Percentiles rank a stretch among this genome's conserved stretches.
These are phyloP conservation scores for Steinernema khuongi DNA, from an alignment of 1,140 invertebrate genomes.

Conservation along the genomic window DNA sequence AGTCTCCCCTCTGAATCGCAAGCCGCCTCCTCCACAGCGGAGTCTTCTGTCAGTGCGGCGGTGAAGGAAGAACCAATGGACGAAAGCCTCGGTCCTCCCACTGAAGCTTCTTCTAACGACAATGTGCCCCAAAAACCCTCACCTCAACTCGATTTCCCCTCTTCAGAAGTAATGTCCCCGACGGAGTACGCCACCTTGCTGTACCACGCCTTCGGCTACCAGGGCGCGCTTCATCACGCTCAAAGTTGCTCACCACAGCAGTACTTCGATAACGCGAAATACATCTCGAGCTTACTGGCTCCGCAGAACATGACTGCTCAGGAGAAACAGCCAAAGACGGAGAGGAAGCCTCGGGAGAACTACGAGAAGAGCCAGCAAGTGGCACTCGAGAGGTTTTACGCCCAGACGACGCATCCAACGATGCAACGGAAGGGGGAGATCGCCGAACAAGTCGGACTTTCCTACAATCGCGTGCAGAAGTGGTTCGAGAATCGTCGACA, in stretches of 20 bases:
- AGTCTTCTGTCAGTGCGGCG: background rate
- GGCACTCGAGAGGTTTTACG: background rate
- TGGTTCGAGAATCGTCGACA: slow-evolving; percentile 5
- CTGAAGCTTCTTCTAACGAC: background rate
- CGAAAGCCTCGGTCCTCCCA: background rate
- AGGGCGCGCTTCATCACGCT: background rate
- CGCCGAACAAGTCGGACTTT: background rate
- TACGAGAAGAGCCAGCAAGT: background rate
- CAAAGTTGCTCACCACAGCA: background rate
- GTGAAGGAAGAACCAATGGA: background rate
- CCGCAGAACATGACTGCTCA: background rate
- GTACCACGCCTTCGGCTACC: background rate
- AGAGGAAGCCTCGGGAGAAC: background rate
- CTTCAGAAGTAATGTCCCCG: background rate
- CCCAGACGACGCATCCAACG: background rate
- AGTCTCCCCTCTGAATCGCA: background rate
- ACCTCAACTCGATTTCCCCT: background rate
- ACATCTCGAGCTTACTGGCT: too few relatives aligned
- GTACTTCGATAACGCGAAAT: background rate
- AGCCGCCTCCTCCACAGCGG: background rate
- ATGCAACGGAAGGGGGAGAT: background rate
- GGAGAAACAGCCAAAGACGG: background rate
- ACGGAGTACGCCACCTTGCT: background rate
- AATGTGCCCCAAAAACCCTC: background rate
- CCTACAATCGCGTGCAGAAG: background rate